These are phyloP conservation scores for Oscheius sp. DNA, from an alignment of 2,888 invertebrate genomes.

Conservation along the genomic window DNA sequence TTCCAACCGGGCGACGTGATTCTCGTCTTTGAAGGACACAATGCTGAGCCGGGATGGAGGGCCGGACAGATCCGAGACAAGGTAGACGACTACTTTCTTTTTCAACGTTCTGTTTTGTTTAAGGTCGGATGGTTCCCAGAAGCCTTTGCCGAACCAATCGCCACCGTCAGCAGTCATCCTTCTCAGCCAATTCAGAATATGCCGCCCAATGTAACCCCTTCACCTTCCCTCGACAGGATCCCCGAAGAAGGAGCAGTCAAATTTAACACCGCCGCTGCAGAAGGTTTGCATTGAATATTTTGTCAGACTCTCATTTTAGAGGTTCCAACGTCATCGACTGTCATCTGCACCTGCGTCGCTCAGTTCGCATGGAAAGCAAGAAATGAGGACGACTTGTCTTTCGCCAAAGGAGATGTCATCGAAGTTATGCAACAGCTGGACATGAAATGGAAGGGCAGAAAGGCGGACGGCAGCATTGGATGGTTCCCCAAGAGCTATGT, in stretches of 20 bases:
- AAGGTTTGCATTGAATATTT: not conserved
- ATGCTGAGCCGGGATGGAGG: conserved; percentile 96
- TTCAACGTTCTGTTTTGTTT: not conserved
- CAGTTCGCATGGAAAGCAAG: conserved; percentile 79
- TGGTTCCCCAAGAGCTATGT: conserved; percentile 73
- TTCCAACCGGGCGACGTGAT: conserved; percentile 84
- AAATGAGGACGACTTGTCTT: conserved; percentile 79
- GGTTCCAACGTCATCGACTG: not conserved
- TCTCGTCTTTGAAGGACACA: conserved; percentile 82
- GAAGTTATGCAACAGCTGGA: conserved; percentile 78
- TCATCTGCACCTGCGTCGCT: conserved; percentile 59
- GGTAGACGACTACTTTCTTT: conserved; percentile 75
- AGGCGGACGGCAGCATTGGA: conserved; percentile 70
- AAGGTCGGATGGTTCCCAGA: conserved; percentile 74
- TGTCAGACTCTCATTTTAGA: conserved; percentile 10
- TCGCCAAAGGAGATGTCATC: conserved; percentile 79
- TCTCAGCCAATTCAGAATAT: conserved; percentile 60
- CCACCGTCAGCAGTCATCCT: conserved; percentile 42
- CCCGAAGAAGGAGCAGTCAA: conserved; percentile 44
- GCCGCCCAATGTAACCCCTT: conserved; percentile 59
- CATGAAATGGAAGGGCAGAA: conserved; percentile 80
- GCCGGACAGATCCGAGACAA: conserved; percentile 90
- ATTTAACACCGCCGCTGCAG: conserved; percentile 16
- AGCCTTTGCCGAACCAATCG: conserved; percentile 74
- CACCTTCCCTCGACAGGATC: conserved; percentile 56